These are phyloP conservation scores for Hirundichthys speculiger DNA, from an alignment of 2,113 vertebrate genomes.

Conservation along the genomic window DNA sequence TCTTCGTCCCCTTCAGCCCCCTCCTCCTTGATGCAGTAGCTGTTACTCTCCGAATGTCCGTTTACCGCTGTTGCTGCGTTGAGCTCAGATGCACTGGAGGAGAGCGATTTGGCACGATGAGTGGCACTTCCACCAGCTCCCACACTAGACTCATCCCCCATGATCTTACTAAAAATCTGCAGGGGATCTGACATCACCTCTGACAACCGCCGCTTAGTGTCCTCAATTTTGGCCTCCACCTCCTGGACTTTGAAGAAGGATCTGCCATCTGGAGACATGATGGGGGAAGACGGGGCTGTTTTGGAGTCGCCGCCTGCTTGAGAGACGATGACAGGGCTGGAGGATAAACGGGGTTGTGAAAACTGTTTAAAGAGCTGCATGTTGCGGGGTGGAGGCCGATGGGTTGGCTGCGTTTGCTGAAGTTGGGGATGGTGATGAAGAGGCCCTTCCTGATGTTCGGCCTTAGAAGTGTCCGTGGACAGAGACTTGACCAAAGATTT, in stretches of 20 bases:
- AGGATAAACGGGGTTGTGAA: conserved; percentile 88
- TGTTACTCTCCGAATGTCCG: conserved; percentile 91
- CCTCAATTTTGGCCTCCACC: conserved; percentile 97
- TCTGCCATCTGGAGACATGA: conserved; percentile 92
- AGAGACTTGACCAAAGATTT: conserved; percentile 97
- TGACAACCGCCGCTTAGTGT: conserved; percentile 94
- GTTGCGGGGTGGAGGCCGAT: conserved; percentile 85
- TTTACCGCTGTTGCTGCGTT: conserved; percentile 87
- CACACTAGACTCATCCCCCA: conserved; percentile 91
- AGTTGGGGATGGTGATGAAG: conserved; percentile 68
- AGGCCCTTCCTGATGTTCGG: conserved; percentile 83
- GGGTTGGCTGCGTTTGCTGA: conserved; percentile 49
- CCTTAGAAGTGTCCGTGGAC: conserved; percentile 91
- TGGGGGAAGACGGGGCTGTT: conserved; percentile 95
- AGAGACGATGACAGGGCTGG: conserved; percentile 47
- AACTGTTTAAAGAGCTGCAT: conserved; percentile 97
- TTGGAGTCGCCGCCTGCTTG: conserved; percentile 88
- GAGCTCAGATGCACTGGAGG: conserved; percentile 95
- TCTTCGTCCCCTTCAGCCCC: conserved; percentile 78
- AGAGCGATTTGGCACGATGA: conserved; percentile 91
- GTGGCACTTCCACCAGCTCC: conserved; percentile 80
- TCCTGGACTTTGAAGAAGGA: conserved; percentile 99
- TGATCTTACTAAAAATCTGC: conserved; percentile 97
- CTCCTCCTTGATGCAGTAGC: conserved; percentile 97
- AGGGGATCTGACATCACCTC: conserved; percentile 97